phyloP scores from a whole-genome alignment of 2,888 invertebrate genomes.

The Zaprionus lineosus region DNA sequence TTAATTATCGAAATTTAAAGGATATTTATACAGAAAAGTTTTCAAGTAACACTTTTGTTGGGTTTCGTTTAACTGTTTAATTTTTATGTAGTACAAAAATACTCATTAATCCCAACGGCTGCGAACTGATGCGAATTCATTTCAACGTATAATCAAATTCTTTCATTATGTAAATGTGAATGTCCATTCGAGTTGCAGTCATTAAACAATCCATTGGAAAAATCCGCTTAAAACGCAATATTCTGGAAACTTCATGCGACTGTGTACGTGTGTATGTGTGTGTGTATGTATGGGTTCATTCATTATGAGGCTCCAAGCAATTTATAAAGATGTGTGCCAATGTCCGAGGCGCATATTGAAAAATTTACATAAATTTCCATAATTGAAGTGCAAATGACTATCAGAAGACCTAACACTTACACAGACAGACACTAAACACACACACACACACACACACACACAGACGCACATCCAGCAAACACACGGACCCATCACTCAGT shows the following conservation, averaged over 20 bases:
- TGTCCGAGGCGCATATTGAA: constrained; percentile 33
- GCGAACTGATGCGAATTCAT: constrained; percentile 15
- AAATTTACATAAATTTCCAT: constrained; percentile 52
- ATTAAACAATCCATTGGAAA: constrained; percentile 46
- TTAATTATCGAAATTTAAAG: too few relatives aligned
- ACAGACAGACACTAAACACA: not conserved
- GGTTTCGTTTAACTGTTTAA: too few relatives aligned
- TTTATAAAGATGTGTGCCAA: too few relatives aligned
- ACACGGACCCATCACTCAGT: constrained; percentile 10
- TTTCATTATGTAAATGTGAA: constrained; percentile 63
- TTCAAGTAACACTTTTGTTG: too few relatives aligned
- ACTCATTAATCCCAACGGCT: constrained; percentile 4
- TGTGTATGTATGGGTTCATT: not conserved
- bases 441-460: constrained; percentile 4
- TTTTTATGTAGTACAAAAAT: too few relatives aligned
- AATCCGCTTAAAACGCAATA: constrained; percentile 41
- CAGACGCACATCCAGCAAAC: not conserved
- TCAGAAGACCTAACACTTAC: constrained; percentile 3
- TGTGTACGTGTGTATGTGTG: not conserved
- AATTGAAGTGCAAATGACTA: constrained; percentile 57
- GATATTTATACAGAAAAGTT: too few relatives aligned
- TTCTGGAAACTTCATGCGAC: constrained; percentile 55
- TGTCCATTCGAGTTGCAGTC: constrained; percentile 43
- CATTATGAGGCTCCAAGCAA: too few relatives aligned
- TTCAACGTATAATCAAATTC: too few relatives aligned